Base-by-base conservation (phyloP, 2,888 invertebrate species). In the Carcina quercana region DNA sequence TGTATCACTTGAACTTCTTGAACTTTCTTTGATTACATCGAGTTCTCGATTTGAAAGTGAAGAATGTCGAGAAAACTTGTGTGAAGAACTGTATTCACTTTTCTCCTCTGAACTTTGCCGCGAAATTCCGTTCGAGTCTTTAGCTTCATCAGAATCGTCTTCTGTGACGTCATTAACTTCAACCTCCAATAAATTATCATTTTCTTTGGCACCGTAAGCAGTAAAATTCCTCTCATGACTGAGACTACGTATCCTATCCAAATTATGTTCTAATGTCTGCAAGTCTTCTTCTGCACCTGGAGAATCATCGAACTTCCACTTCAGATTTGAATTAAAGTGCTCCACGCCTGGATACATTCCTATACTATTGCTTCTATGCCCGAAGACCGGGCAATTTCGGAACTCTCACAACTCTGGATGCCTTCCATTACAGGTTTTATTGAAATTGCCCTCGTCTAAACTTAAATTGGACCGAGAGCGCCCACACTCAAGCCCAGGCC, bases 381-480 rank as follows among this genome's bases (percentile, higher is more conserved):
- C 84, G 73, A 79, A 75, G 42, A 82, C 72, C 76, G 82, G 83
- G 56, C 83, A 83, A 47, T 78, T 79, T 54, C 73, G 76, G 60
- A 66, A 85, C 45, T 85, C 85, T 85, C 85, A 85, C 84, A 85
- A 85, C 44, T 85, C 84, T 31, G 82, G 80, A 47, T 83, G 83
- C 40, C 84, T 59, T 12, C 80, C 78, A 37, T 82, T 85, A 53
- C 84, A 85, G 22, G 59, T 58, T 50, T 83, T 84, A 54, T 66
- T 75, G 58, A 83, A 82, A 35, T 82, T 76, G 13, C 80, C 63
- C 42, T 85, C 85, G 56, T 85, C 83, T 37, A 85, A 64, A 38
- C 85, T 85, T 28, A 85, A 57, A 45, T 85, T 85, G 3, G 85
- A 85, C 34, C 85, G 69, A 8, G 84, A 82, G 5, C 84, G 72